Conservation (phyloP, 2,113 vertebrate genomes). For the Genyomyrus donnyi region DNA sequence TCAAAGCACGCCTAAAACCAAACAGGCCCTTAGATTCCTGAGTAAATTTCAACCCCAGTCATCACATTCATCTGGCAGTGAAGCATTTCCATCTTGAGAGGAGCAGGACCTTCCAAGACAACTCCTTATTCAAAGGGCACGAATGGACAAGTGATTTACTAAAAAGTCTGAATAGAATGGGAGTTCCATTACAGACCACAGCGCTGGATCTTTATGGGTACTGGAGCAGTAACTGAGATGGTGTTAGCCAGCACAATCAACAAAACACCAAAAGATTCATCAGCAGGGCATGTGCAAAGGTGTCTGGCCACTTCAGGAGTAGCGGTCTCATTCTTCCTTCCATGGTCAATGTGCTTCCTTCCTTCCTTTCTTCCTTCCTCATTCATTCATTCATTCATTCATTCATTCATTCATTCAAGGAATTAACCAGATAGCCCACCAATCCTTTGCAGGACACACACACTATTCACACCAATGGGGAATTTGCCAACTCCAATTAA, state of each 20-base stretch:
- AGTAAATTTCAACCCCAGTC: neutral
- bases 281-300: neutral
- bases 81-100: neutral
- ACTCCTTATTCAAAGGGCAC: neutral
- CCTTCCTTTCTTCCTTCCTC: neutral
- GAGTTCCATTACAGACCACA: neutral
- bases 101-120: neutral
- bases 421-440: neutral
- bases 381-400: no score
- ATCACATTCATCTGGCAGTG: neutral
- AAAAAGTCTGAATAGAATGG: neutral
- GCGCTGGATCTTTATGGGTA: neutral
- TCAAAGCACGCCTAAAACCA: neutral
- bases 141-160: neutral
- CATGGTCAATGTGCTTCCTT: neutral
- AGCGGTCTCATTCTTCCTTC: neutral
- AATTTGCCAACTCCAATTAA: neutral
- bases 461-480: neutral
- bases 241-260: neutral
- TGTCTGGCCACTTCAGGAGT: neutral
- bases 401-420: neutral
- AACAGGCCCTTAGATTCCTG: neutral
- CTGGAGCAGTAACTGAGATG: neutral
- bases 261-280: neutral
- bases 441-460: neutral